Base-by-base conservation (phyloP, 2,113 vertebrate genomes). In the Chrysochloris asiatica region DNA sequence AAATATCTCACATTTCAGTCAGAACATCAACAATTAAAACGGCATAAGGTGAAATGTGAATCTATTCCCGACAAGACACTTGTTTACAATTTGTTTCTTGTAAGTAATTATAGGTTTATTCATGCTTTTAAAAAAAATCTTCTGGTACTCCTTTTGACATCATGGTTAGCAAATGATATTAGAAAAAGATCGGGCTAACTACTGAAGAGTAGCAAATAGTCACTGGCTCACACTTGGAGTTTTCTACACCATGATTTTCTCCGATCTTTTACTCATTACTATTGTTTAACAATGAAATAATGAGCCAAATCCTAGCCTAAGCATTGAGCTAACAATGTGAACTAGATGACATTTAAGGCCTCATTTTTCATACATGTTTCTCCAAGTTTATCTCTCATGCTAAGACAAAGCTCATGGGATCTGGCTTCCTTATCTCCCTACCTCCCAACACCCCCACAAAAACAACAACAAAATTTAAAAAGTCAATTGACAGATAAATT, bases 41-140 rank as follows among this genome's bases (percentile, higher is more conserved):
- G 48, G 83, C 38, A 92, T 22, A 84, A 93, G 61, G 56, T 54
- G 80, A 83, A 93, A 85, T 41, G 13, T 75, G 81, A 95, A 81
- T 81, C 52, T 85, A 79, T 87, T 87, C 69, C 38, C 61, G 82
- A 43, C 16, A 90, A 85, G 38, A 50, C 3, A 65, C 30, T 56
- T 84, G 76, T 81, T 93, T 90, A 67, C 61, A 67, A 26, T 75
- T 45, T 73, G 82, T 45, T 80, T 26, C 33, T 79, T 52, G 21
- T 87, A 95, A 92, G 76, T 78, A 93, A 69, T 82, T 59, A 89
- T 76, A 41, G 56, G n/a, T 2, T 91, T 93, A 71, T 69, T 86
- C 36, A 76, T 83, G 36, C n/a, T 71, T 88, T 90, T 24, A 28
- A 10, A 63, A 65, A 54, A 26, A 91, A 61, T 86, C 69, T 47